Percentiles rank a stretch among this genome's conserved stretches.
Conservation (phyloP, 2,113 vertebrate genomes). For the Stigmatopora argus region DNA sequence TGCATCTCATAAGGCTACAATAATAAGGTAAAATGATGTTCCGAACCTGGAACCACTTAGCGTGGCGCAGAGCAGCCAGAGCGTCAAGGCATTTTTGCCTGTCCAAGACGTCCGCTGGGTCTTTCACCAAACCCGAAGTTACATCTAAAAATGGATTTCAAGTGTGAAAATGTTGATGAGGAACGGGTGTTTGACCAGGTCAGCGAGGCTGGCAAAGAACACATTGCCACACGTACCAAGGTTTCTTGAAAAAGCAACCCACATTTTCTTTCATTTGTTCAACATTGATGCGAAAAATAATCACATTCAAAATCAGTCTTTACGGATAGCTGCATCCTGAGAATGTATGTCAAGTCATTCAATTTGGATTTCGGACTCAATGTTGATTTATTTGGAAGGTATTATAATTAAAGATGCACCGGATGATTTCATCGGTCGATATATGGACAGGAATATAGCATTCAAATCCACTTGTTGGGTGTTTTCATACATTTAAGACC, state of each 20-base stretch:
- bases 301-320: neutral
- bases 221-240: conserved; percentile 94
- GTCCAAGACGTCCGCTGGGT: conserved; percentile 99
- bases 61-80: conserved; percentile 99
- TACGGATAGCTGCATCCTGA: neutral
- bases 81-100: conserved; percentile 99
- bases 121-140: conserved; percentile 99
- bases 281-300: neutral
- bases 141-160: conserved; percentile 99
- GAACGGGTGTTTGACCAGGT: conserved; percentile 99
- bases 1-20: conserved; percentile 99
- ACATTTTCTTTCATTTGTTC: conserved; percentile 7
- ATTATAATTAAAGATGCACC: neutral
- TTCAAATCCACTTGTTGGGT: no score
- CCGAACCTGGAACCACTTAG: conserved; percentile 99
- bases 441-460: no score
- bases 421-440: no score
- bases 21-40: conserved; percentile 99
- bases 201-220: conserved; percentile 84
- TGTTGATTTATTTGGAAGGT: conserved; percentile 3
- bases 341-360: conserved; percentile 5
- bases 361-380: conserved; percentile 15
- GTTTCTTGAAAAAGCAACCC: conserved; percentile 29
- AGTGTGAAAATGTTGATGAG: conserved; percentile 98
- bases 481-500: no score